Percentiles rank a stretch among this genome's conserved stretches.
These are phyloP conservation scores for Kradibia gibbosae DNA, from an alignment of 1,140 invertebrate species.

Conservation along the genomic window DNA sequence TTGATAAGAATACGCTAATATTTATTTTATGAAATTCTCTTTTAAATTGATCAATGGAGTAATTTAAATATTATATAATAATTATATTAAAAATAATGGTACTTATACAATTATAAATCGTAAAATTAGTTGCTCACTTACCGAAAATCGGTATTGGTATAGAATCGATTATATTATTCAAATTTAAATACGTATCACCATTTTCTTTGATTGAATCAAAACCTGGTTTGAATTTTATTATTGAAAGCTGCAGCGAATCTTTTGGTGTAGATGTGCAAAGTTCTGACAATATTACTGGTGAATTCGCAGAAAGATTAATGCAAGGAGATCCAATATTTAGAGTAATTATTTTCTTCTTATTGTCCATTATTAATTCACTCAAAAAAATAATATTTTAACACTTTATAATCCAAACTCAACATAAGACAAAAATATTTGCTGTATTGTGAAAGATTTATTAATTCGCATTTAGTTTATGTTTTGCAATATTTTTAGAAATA, in stretches of 20 bases:
- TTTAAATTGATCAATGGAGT: too few species aligned
- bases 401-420: not conserved
- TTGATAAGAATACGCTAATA: too few species aligned
- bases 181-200: not conserved
- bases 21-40: too few species aligned
- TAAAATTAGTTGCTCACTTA: too few species aligned
- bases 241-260: not conserved
- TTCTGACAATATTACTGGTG: not conserved
- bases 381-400: not conserved
- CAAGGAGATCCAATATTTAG: not conserved
- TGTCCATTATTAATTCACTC: not conserved
- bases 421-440: not conserved
- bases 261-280: slow-evolving; percentile 24
- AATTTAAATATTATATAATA: too few species aligned
- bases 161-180: not conserved
- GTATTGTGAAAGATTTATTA: too few species aligned
- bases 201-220: not conserved
- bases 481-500: slow-evolving; percentile 4
- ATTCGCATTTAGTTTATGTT: not conserved
- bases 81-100: too few species aligned
- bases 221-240: not conserved
- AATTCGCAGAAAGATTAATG: not conserved
- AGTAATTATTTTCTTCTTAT: not conserved
- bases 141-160: slow-evolving; percentile 33
- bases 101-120: too few species aligned